Evolutionary conservation across 2,797 vertebrate genomes (phyloP), one percentile per base, ranked within the genome.

Genomic region (Hyperoplus lanceolatus): DNA sequence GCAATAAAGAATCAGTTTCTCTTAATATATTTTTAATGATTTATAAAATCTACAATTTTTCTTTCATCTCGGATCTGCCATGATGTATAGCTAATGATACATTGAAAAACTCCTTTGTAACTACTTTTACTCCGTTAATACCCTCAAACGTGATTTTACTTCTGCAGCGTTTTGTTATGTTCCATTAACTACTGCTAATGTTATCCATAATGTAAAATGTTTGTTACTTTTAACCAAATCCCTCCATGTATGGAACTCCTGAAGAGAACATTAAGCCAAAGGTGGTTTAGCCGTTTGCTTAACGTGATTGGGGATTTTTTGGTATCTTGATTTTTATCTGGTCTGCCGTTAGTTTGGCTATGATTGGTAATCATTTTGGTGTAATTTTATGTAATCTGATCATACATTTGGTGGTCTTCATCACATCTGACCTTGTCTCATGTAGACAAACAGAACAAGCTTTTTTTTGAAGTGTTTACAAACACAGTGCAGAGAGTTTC

Each of bases 21-120:
- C 81, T 90, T 94, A 95, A 95, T 96, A 95, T 96, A 95, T 96
- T 95, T 90, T 90, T 93, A 91, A 87, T 90, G 84, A 94, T 89
- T 29, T 92, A 85, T 89, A 83, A 85, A 85, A 83, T 29, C 83
- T 84, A 81, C 87, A 90, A 60, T 82, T 82, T 86, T 88, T 90
- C 79, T 73, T 83, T 78, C 68, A 78, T 74, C 65, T 79, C 75
- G 43, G 51, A 84, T 86, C 75, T 79, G 84, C 87, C 76, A 77
- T 81, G 69, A 79, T 73, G 18, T 77, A 68, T 88, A 86, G 82
- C 79, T 84, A 69, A 73, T 77, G 77, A 85, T 77, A 66, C 65
- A 83, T 84, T 80, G 62, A 85, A 67, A 80, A 73, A 82, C 77
- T 62, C 48, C 71, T 78, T 77, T 79, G 10, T 82, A 78, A 84